phyloP scores from a whole-genome alignment of 2,888 invertebrate species.

The Eilema sororculum region DNA sequence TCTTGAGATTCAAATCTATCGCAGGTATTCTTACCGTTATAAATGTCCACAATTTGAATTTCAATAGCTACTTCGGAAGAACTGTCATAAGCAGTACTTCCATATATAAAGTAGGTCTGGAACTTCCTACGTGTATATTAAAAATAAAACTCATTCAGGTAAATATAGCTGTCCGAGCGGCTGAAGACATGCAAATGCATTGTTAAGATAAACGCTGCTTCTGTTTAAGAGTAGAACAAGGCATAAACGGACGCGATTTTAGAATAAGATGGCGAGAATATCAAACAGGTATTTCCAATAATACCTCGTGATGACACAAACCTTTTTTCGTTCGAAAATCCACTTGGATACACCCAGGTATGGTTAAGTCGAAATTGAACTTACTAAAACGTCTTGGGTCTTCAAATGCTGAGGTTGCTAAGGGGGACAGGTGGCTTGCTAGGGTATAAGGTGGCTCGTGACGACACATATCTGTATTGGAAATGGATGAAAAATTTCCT shows the following conservation, averaged over 20 bases:
- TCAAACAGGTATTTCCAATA: too few relatives aligned
- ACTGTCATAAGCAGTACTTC: constrained; percentile 10
- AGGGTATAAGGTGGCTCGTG: too few relatives aligned
- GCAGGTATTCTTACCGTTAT: neutral
- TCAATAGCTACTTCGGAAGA: neutral
- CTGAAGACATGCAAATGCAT: constrained; percentile 63
- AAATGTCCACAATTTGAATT: neutral
- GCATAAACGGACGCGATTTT: neutral
- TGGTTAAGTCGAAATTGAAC: too few relatives aligned
- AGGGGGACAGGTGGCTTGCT: too few relatives aligned
- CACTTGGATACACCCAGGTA: too few relatives aligned
- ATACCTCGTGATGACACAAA: too few relatives aligned
- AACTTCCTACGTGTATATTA: constrained; percentile 21
- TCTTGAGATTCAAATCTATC: neutral
- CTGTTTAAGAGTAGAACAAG: constrained; percentile 23
- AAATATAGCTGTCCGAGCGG: constrained; percentile 47
- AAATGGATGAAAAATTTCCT: too few relatives aligned
- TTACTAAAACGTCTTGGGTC: too few relatives aligned
- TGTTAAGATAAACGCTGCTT: constrained; percentile 56
- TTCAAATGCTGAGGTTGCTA: too few relatives aligned
- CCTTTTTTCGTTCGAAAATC: too few relatives aligned
- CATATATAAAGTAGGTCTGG: neutral
- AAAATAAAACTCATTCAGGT: constrained; percentile 19
- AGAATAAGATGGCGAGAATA: too few relatives aligned
- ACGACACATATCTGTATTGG: too few relatives aligned